Evolutionary conservation across 2,888 invertebrate genomes (phyloP), one percentile per base, ranked within the genome.

Genomic region (Trilocha varians): DNA sequence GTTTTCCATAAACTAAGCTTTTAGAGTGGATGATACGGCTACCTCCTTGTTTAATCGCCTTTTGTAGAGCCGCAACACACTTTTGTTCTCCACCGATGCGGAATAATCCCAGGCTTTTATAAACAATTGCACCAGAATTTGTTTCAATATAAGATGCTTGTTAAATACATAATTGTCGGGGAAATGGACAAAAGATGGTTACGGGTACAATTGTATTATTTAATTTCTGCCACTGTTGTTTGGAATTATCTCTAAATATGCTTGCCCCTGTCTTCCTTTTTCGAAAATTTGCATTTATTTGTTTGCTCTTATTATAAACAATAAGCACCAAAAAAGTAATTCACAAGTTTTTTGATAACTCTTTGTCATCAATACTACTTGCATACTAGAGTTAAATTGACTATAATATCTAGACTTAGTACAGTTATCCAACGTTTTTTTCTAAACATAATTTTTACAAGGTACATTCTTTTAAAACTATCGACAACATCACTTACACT

Each of bases 1-100:
- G 76, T 74, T 79, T 78, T 78, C 80, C 72, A 78, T 80, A 78
- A 79, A 78, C 78, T 77, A 78, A 72, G 75, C 83, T 79, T 74
- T 78, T 73, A 78, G 68, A 61, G 62, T 60, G 60, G 70, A 78
- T 79, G 84, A 84, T 80, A 77, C 71, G 70, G 74, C 77, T 79
- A 74, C 80, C 77, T 76, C 62, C 69, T 70, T 68, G 56, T 61
- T 70, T 76, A 82, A 83, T 82, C 82, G 76, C 55, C 77, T 76
- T 80, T 80, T 71, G 72, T 72, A 67, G 66, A 49, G 64, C 78
- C 80, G 80, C 80, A 68, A 64, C 65, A 64, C 65, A 69, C 76
- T 73, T 77, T 83, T 80, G 79, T 78, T 77, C 73, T 70, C 69
- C 72, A 70, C 66, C 69, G 70, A 71, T 65, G 63, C 68, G 65